Evolutionary conservation across 2,888 invertebrate species (phyloP), one percentile per base, ranked within the genome.

Genomic region (Pterostichus madidus): DNA sequence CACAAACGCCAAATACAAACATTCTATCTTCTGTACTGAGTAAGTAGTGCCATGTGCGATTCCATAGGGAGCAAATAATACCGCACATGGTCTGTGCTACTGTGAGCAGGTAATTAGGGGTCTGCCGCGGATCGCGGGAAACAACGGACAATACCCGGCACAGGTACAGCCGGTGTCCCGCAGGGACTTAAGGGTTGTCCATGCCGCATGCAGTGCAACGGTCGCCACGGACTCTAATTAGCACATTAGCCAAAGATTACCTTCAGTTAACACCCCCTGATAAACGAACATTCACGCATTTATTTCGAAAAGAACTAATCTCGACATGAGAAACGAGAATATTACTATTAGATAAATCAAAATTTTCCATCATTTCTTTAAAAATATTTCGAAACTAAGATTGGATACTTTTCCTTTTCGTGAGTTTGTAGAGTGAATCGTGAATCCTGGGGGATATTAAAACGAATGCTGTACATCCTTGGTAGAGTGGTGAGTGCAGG

Each of bases 141-240:
- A 61, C 52, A 80, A 53, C 68, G n/a, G 10, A 80, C 56, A 71
- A 71, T 71, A 44, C 17, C 68, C 11, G 35, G 56, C 71, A 75
- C 80, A 80, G 73, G 81, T 75, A 81, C 46, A 31, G 24, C 17
- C 61, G 35, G 46, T 81, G 35, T 81, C 81, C 81, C 75, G 49
- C 59, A 17, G 68, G 73, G 73, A 59, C 24, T 44, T 15, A 71
- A 80, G 81, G 81, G 81, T 81, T 75, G 81, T 75, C 75, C 81
- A 75, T 49, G 46, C 17, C n/a, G 11, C 75, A 44, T 64, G 39
- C 64, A 64, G 64, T 17, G 68, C 68, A 81, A 81, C 80, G 46
- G 81, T 81, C 73, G 15, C 73, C 31, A 39, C 35, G 7, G 11
- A 10, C 17, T n/a, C 53, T 76, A 44, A 46, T 73, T 73, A 73